A percentile compares a stretch with the other conserved stretches of the same genome.
Evolutionary conservation across 2,888 invertebrate genomes (phyloP).

Genomic region (Mythimna impura): DNA sequence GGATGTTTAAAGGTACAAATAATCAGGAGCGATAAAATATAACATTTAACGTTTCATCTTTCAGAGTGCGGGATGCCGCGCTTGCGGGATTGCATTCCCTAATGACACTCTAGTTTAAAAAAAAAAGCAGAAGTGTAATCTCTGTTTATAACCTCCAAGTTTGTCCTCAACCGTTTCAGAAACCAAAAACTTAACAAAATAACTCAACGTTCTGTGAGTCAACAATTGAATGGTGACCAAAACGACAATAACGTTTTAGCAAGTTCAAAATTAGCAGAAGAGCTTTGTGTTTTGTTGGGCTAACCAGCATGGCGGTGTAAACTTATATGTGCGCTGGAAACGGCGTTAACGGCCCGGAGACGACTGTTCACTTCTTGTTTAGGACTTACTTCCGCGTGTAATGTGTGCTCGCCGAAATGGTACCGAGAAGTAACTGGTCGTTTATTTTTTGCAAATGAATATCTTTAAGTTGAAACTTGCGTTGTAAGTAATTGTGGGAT

Average conservation of each 20-base stretch:
- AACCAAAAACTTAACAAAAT: slow-evolving; percentile 15
- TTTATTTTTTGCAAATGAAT: background rate
- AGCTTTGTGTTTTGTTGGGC: slow-evolving; percentile 49
- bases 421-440: slow-evolving; percentile 28
- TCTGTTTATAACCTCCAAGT: too few species aligned
- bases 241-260: slow-evolving; percentile 43
- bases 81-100: too few species aligned
- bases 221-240: slow-evolving; percentile 33
- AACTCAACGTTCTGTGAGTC: background rate
- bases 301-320: slow-evolving; percentile 61
- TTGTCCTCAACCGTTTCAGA: background rate
- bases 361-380: slow-evolving; percentile 57
- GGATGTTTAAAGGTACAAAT: too few species aligned
- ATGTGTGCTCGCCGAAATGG: slow-evolving; percentile 29
- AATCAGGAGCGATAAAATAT: too few species aligned
- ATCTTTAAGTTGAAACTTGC: too few species aligned
- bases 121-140: too few species aligned
- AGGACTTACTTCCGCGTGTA: slow-evolving; percentile 63
- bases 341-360: slow-evolving; percentile 65
- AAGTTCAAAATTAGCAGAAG: slow-evolving; percentile 62
- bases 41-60: too few species aligned
- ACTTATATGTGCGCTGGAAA: slow-evolving; percentile 58
- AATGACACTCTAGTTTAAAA: too few species aligned
- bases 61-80: too few species aligned
- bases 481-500: background rate